Percentiles rank a stretch among this genome's conserved stretches.
These are phyloP conservation scores for Tethya wilhelma DNA, from an alignment of 37 sponge, comb jelly and placozoan species.

Conservation along the genomic window DNA sequence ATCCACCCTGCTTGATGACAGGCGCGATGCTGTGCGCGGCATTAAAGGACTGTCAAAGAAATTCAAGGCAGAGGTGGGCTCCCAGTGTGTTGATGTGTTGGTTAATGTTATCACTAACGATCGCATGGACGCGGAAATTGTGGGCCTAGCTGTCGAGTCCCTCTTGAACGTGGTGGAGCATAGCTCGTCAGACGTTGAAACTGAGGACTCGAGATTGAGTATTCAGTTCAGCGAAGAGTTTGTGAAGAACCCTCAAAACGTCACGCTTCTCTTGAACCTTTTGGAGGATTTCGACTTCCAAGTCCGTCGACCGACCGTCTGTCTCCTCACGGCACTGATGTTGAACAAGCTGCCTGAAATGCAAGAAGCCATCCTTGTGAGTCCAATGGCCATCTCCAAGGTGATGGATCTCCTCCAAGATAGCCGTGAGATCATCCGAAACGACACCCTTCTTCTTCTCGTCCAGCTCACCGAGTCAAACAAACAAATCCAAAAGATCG, in stretches of 20 bases:
- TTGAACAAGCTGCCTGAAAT: constrained; percentile 39
- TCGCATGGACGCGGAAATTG: constrained; percentile 64
- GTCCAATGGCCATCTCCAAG: constrained; percentile 83
- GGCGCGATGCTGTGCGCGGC: constrained; percentile 88
- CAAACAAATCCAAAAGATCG: constrained; percentile 89
- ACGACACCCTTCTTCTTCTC: constrained; percentile 87
- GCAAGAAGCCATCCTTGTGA: constrained; percentile 74
- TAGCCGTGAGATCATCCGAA: constrained; percentile 84
- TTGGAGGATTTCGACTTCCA: constrained; percentile 89
- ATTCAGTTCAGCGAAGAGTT: constrained; percentile 73
- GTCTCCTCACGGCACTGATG: constrained; percentile 67
- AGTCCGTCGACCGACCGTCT: constrained; percentile 73
- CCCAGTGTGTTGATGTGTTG: constrained; percentile 72
- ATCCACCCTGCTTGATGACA: constrained; percentile 84
- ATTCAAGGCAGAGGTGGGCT: constrained; percentile 87
- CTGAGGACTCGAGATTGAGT: constrained; percentile 20
- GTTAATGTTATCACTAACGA: constrained; percentile 59
- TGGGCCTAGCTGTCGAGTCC: constrained; percentile 85
- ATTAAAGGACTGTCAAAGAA: constrained; percentile 85
- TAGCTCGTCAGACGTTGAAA: constrained; percentile 13
- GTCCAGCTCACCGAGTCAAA: constrained; percentile 79
- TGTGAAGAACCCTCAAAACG: constrained; percentile 65
- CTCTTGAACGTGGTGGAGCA: constrained; percentile 68
- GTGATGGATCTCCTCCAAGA: constrained; percentile 93
- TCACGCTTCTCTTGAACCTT: constrained; percentile 66